Evolutionary conservation across 2,888 invertebrate species (phyloP).

Genomic region (Orgyia antiqua): DNA sequence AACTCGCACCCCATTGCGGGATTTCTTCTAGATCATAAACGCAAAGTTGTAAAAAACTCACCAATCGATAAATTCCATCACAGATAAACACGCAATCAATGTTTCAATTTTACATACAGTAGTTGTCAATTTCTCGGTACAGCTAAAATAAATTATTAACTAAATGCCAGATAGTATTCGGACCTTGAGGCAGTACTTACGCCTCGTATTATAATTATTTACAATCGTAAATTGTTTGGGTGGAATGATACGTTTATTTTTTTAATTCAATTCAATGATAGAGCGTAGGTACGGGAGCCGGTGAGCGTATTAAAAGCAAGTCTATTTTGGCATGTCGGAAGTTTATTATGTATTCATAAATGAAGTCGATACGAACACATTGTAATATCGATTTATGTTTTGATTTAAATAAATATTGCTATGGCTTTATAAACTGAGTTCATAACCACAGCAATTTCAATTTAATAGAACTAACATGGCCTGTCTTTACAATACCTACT

Average conservation of each 20-base stretch:
- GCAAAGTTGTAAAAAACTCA: conserved; percentile 3
- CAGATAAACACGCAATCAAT: conserved; percentile 1
- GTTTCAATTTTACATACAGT: conserved; percentile 16
- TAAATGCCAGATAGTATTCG: conserved; percentile 26
- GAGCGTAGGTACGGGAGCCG: conserved; percentile 28
- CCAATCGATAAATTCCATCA: conserved; percentile 6
- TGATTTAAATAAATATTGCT: no score
- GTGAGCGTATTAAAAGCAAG: conserved; percentile 10
- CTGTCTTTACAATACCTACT: no score
- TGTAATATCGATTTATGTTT: no score
- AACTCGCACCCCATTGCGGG: conserved; percentile 12
- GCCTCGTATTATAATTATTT: conserved; percentile 51
- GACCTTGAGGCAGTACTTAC: conserved; percentile 35
- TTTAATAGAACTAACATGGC: no score
- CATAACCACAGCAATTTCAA: no score
- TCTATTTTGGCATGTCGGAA: conserved; percentile 41
- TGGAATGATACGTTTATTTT: conserved; percentile 58
- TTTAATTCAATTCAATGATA: conserved; percentile 47
- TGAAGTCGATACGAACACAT: no score
- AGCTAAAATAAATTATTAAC: conserved; percentile 28
- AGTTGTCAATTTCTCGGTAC: conserved; percentile 24
- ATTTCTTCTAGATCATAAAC: conserved; percentile 11
- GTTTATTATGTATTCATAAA: conserved; percentile 41
- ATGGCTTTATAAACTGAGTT: no score
- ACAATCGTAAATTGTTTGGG: conserved; percentile 56